Percentiles rank a stretch among this genome's conserved stretches.
These are phyloP conservation scores for Synergus laeviventris DNA, from an alignment of 2,888 invertebrate species.

Conservation along the genomic window DNA sequence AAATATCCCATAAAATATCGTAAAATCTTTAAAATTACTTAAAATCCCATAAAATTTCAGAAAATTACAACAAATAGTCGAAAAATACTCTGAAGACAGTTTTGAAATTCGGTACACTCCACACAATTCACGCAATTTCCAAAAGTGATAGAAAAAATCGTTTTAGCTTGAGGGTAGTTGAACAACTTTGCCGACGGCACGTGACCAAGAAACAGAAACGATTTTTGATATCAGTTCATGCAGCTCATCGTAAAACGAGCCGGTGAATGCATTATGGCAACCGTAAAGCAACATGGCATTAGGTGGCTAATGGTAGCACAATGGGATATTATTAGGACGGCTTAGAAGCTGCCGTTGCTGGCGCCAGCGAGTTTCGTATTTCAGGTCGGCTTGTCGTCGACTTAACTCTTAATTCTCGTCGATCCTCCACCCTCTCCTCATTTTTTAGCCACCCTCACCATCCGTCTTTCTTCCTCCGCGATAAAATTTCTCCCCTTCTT, in stretches of 20 bases:
- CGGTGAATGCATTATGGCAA: constrained; percentile 45
- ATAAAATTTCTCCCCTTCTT: constrained; percentile 6
- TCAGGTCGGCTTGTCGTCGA: constrained; percentile 61
- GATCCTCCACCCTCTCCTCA: constrained; percentile 25
- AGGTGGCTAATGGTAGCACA: constrained; percentile 72
- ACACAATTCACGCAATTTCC: too few relatives aligned
- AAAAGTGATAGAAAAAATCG: background rate
- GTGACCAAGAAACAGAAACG: constrained; percentile 21
- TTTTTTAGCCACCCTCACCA: constrained; percentile 17
- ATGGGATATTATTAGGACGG: constrained; percentile 73
- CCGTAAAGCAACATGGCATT: constrained; percentile 58
- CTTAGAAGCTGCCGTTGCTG: constrained; percentile 64
- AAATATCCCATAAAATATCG: too few relatives aligned
- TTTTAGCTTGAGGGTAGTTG: background rate
- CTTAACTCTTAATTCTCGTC: constrained; percentile 62
- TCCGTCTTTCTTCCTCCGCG: constrained; percentile 9
- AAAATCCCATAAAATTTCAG: too few relatives aligned
- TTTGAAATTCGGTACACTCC: background rate
- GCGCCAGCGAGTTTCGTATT: constrained; percentile 74
- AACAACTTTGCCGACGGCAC: constrained; percentile 40
- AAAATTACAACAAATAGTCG: too few relatives aligned
- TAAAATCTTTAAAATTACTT: too few relatives aligned
- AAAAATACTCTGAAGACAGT: too few relatives aligned
- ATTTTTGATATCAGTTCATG: constrained; percentile 39
- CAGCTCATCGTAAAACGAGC: constrained; percentile 44